Conservation (phyloP, 2,888 invertebrate genomes). For the Papilio elwesi region DNA sequence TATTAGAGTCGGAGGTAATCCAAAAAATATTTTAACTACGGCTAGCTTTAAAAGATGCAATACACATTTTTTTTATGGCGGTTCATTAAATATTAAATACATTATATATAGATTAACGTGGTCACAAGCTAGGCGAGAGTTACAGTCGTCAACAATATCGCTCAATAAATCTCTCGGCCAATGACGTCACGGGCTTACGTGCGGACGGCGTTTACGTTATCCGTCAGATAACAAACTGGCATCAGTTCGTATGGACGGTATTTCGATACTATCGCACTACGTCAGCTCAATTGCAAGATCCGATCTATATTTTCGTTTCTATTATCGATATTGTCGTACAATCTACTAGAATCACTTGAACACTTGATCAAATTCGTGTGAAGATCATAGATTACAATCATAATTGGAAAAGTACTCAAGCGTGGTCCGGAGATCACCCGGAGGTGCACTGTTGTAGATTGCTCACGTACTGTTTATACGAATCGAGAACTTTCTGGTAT, state of each 20-base stretch:
- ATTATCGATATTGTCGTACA: conserved; percentile 12
- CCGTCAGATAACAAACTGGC: conserved; percentile 22
- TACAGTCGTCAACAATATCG: conserved; percentile 21
- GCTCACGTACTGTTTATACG: too few species aligned
- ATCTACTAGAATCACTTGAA: conserved; percentile 1
- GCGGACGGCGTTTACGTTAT: conserved; percentile 8
- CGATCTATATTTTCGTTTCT: neutral
- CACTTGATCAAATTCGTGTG: neutral
- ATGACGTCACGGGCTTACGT: conserved; percentile 36
- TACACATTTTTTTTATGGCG: neutral
- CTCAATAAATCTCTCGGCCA: conserved; percentile 25
- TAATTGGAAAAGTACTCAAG: conserved; percentile 10
- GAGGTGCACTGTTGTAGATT: too few species aligned
- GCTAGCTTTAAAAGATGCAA: too few species aligned
- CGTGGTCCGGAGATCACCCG: too few species aligned
- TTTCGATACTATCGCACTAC: conserved; percentile 11
- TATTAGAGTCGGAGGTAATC: too few species aligned
- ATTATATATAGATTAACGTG: neutral
- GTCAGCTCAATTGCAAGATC: conserved; percentile 4
- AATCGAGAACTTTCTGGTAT: too few species aligned
- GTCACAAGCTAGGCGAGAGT: neutral
- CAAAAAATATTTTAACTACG: too few species aligned
- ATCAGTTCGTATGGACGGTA: conserved; percentile 3
- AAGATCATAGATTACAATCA: neutral
- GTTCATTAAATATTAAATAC: neutral